Evolutionary conservation across 2,113 vertebrate species (phyloP), one percentile per base, ranked within the genome.

Genomic region (Oostethus manadensis): DNA sequence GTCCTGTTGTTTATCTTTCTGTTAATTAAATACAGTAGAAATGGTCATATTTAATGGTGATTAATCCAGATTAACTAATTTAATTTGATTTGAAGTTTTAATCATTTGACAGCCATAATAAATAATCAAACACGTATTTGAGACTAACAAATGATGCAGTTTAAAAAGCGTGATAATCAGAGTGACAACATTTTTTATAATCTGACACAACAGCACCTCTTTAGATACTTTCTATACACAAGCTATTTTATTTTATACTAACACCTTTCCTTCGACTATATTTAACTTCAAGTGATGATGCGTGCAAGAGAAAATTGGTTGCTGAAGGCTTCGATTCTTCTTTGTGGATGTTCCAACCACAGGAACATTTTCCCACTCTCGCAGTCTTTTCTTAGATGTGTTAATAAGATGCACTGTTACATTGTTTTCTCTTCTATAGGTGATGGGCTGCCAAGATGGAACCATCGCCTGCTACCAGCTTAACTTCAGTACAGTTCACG

Each of bases 401-500:
- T 80, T 86, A 84, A 86, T 85, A 68, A 77, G 71, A 87, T 77
- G 76, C 71, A 62, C 73, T 64, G 77, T 68, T 78, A 60, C 77
- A 60, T 79, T 81, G 69, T 76, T 70, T 66, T 82, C 65, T 85
- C 75, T 76, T 79, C 29, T 73, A 53, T 70, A 99, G 96, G 96
- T 94, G 61, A 84, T 94, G 13, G 97, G 96, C 42, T 97, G 96
- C 86, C 95, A 99, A 76, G 96, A 99, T 71, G 97, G 97, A 74
- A 98, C 94, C 4, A 92, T 99, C 46, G 92, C 93, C 62, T 95
- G 97, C 75, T 98, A 95, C 81, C 97, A 98, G 84, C 86, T 99
- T 50, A 92, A 96, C 77, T 98, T 99, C 84, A 98, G 94, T 77
- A 99, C 96, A 3, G 96, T 99, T 43, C 96, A 99, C 0, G 94